phyloP scores from a whole-genome alignment of 2,888 invertebrate species.

The Diadegma fenestrale region DNA sequence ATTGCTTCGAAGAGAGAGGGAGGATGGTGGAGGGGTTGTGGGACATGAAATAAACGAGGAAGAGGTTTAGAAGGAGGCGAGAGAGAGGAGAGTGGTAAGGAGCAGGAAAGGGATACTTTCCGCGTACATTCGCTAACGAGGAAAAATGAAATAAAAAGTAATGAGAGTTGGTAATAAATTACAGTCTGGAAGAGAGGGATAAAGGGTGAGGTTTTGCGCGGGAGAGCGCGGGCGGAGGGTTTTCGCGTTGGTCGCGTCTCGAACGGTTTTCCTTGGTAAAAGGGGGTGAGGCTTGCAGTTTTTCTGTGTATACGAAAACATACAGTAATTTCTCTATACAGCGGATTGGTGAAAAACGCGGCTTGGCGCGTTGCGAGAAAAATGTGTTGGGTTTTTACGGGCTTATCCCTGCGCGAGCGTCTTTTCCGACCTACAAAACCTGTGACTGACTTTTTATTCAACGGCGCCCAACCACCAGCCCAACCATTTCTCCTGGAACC shows the following conservation, averaged over 20 bases:
- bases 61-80: slow-evolving; percentile 22
- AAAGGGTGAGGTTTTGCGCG: slow-evolving; percentile 27
- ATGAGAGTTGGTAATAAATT: slow-evolving; percentile 79
- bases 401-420: slow-evolving; percentile 43
- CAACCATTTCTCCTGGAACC: slow-evolving; percentile 26
- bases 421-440: slow-evolving; percentile 9
- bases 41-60: slow-evolving; percentile 11
- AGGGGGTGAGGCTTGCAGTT: neutral
- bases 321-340: slow-evolving; percentile 43
- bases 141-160: slow-evolving; percentile 77
- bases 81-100: slow-evolving; percentile 24
- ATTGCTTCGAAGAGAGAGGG: neutral
- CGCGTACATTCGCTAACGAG: slow-evolving; percentile 75
- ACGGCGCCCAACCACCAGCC: slow-evolving; percentile 34
- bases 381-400: slow-evolving; percentile 48
- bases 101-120: slow-evolving; percentile 60
- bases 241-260: slow-evolving; percentile 53
- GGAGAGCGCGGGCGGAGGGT: slow-evolving; percentile 6
- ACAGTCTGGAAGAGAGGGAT: slow-evolving; percentile 66
- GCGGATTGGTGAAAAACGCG: slow-evolving; percentile 43
- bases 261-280: slow-evolving; percentile 43
- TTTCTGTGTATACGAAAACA: slow-evolving; percentile 20
- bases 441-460: slow-evolving; percentile 39
- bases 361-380: slow-evolving; percentile 56
- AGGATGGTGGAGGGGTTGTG: neutral